Conservation (phyloP, 2,113 vertebrate species). For the Riparia riparia region DNA sequence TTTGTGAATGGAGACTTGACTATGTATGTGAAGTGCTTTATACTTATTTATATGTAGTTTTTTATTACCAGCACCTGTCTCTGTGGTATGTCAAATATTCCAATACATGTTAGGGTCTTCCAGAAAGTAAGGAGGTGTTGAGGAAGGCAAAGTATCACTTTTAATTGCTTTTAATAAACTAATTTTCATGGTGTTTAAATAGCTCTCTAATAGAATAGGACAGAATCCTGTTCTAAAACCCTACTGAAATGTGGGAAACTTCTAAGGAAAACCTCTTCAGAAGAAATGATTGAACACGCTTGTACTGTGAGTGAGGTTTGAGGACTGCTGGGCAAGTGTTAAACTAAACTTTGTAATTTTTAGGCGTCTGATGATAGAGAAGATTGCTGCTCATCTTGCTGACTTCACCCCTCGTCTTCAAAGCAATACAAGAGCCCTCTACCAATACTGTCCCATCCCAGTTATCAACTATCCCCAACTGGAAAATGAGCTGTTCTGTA, state of each 20-base stretch:
- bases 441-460: conserved; percentile 97
- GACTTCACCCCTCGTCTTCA: conserved; percentile 97
- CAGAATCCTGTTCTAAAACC: neutral
- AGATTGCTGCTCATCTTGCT: conserved; percentile 95
- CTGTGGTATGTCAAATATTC: neutral
- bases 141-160: neutral
- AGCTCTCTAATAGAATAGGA: neutral
- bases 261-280: neutral
- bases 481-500: conserved; percentile 97
- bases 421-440: conserved; percentile 97
- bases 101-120: neutral
- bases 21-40: neutral
- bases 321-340: neutral
- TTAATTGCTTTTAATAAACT: neutral
- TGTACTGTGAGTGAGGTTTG: neutral
- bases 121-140: neutral
- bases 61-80: neutral
- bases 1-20: neutral
- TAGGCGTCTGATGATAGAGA: conserved; percentile 98
- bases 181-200: neutral
- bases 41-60: neutral
- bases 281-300: neutral
- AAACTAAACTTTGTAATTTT: conserved; percentile 32
- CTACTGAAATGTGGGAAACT: neutral
- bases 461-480: conserved; percentile 95